Conservation (phyloP, 2,888 invertebrate species). For the Tribolium freemani region DNA sequence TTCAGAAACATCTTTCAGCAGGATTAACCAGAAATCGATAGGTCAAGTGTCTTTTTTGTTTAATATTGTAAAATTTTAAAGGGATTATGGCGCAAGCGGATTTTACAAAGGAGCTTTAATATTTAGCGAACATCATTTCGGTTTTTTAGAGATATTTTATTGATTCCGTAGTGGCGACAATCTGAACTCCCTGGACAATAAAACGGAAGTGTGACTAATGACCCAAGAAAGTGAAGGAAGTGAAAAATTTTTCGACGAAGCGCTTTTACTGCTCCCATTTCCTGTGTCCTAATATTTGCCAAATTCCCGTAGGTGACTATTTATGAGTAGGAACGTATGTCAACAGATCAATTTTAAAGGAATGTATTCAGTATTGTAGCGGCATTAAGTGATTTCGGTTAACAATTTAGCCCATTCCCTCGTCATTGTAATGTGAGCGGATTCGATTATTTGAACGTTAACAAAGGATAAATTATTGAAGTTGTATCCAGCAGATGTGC, state of each 20-base stretch:
- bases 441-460: background rate
- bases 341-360: background rate
- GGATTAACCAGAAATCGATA: constrained; percentile 18
- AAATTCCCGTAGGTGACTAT: background rate
- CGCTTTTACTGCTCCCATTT: background rate
- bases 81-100: background rate
- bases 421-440: background rate
- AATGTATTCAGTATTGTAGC: background rate
- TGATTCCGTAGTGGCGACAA: background rate
- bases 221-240: constrained; percentile 24
- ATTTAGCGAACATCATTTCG: background rate
- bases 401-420: constrained; percentile 5
- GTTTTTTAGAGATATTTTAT: background rate
- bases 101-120: background rate
- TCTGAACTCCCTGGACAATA: constrained; percentile 17
- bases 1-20: constrained; percentile 13
- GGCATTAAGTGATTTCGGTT: background rate
- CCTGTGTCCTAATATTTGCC: background rate
- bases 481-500: background rate
- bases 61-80: background rate
- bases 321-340: background rate
- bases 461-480: background rate
- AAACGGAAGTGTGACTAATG: constrained; percentile 30
- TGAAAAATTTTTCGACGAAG: background rate
- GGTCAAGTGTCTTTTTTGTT: constrained; percentile 6